Percentiles rank a stretch among this genome's conserved stretches.
phyloP scores from a whole-genome alignment of 2,888 invertebrate genomes.

The Agrypnus murinus region DNA sequence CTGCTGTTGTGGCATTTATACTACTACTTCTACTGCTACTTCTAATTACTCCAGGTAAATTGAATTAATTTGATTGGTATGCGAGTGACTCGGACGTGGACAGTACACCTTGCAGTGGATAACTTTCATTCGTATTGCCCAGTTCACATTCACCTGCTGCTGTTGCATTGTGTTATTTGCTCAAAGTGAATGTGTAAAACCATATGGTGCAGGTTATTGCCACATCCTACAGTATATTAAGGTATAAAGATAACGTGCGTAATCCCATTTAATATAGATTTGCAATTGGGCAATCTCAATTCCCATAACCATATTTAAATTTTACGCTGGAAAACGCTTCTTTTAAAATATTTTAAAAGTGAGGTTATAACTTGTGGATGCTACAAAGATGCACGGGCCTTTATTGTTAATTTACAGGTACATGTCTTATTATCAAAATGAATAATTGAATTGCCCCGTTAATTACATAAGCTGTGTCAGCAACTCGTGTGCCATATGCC shows the following conservation, averaged over 20 bases:
- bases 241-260: slow-evolving; percentile 33
- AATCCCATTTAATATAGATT: slow-evolving; percentile 13
- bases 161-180: slow-evolving; percentile 59
- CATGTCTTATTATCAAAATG: slow-evolving; percentile 1
- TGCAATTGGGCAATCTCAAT: too few species aligned
- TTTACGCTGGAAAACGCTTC: too few species aligned
- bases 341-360: slow-evolving; percentile 27
- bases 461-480: slow-evolving; percentile 36
- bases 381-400: neutral
- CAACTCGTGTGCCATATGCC: slow-evolving; percentile 45
- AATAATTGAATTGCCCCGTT: slow-evolving; percentile 13
- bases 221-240: slow-evolving; percentile 33
- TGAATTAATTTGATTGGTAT: slow-evolving; percentile 52
- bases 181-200: slow-evolving; percentile 55
- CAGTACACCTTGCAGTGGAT: slow-evolving; percentile 61
- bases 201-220: slow-evolving; percentile 62
- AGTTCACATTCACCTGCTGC: slow-evolving; percentile 66
- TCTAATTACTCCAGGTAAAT: slow-evolving; percentile 39
- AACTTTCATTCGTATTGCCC: slow-evolving; percentile 64
- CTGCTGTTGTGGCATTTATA: slow-evolving; percentile 26
- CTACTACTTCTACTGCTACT: slow-evolving; percentile 13
- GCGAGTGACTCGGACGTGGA: slow-evolving; percentile 52
- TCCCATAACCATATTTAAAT: slow-evolving; percentile 35
- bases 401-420: neutral
- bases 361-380: slow-evolving; percentile 39